phyloP scores from a whole-genome alignment of 1,140 invertebrate species.

The Atta cephalotes region DNA sequence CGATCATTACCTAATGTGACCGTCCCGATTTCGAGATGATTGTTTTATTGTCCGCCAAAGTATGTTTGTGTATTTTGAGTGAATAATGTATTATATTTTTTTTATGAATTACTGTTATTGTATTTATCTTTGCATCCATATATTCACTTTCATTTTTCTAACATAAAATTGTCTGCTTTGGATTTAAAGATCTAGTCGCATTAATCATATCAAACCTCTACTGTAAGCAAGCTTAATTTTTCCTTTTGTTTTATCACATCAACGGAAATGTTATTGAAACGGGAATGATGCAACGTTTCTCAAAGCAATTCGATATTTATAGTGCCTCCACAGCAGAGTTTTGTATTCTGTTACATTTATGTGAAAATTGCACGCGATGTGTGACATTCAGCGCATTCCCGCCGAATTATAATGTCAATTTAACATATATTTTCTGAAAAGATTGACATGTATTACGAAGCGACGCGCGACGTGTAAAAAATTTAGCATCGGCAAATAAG shows the following conservation, averaged over 20 bases:
- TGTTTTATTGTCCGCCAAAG: too few species aligned
- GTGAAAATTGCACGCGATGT: not conserved
- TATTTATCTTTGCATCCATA: too few species aligned
- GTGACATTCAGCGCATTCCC: conserved; percentile 27
- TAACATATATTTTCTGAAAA: conserved; percentile 7
- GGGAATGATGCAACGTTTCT: conserved; percentile 19
- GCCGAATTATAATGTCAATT: conserved; percentile 7
- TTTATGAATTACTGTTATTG: too few species aligned
- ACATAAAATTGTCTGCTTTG: too few species aligned
- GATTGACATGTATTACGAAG: not conserved
- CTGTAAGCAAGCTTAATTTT: not conserved
- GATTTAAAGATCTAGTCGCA: too few species aligned
- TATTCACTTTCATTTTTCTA: too few species aligned
- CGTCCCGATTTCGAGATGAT: too few species aligned
- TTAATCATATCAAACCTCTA: too few species aligned
- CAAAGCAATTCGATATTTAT: conserved; percentile 50
- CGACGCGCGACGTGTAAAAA: not conserved
- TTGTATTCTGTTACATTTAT: conserved; percentile 18
- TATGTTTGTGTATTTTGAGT: too few species aligned
- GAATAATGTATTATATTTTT: too few species aligned
- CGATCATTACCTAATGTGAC: not conserved
- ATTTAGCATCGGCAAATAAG: not conserved
- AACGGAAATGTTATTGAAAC: not conserved
- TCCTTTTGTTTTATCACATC: conserved; percentile 15
- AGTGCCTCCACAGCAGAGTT: not conserved